These are phyloP conservation scores for Callospermophilus lateralis DNA, from an alignment of 2,113 vertebrate species.

Conservation along the genomic window DNA sequence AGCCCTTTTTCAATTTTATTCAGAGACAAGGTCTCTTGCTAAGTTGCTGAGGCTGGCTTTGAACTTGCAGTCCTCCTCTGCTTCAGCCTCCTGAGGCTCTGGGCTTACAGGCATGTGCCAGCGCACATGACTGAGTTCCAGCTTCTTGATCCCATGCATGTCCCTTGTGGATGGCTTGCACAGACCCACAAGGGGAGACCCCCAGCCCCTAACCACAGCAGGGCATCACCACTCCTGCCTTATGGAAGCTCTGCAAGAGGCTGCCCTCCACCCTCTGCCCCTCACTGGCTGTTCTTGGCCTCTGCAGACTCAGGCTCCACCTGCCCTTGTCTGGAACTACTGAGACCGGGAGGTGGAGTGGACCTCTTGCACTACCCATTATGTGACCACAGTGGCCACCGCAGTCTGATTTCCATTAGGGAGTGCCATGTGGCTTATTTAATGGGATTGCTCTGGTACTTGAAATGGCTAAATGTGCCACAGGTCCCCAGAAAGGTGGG, in stretches of 20 bases:
- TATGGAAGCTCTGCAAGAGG: fast-evolving
- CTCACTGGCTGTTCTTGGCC: fast-evolving
- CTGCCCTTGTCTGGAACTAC: neutral
- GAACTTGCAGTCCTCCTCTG: neutral
- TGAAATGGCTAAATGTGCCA: neutral
- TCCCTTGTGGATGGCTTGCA: neutral
- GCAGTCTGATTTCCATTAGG: neutral
- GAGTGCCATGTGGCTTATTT: neutral
- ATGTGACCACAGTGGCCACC: neutral
- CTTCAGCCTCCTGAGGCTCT: neutral
- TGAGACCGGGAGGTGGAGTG: neutral
- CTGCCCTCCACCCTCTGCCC: neutral
- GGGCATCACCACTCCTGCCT: neutral
- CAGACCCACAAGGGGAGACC: neutral
- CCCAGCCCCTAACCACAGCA: neutral
- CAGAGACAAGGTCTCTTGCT: neutral
- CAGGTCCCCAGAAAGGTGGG: neutral
- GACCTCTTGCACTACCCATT: too few species aligned
- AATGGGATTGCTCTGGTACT: neutral
- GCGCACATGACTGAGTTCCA: neutral
- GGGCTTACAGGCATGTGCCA: too few species aligned
- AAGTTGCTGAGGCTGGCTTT: neutral
- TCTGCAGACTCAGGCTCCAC: neutral
- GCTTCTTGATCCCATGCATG: neutral
- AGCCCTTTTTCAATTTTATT: neutral